phyloP scores from a whole-genome alignment of 2,888 invertebrate species.

The Drosophila meridionalis region DNA sequence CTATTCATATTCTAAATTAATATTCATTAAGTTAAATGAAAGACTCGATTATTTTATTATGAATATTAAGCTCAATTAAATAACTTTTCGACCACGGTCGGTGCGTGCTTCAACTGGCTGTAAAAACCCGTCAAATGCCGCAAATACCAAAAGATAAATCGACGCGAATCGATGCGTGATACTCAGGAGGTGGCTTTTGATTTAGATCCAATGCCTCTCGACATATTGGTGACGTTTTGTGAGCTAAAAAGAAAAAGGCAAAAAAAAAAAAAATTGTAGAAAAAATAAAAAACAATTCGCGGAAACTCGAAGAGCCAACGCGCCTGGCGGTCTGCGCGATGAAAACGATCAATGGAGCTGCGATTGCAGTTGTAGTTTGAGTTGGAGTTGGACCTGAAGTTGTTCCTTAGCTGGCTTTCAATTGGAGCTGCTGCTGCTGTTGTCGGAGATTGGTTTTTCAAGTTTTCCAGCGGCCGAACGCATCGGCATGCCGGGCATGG shows the following conservation, averaged over 20 bases:
- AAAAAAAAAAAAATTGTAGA: conserved; percentile 8
- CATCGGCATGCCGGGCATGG: conserved; percentile 80
- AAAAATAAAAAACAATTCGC: conserved; percentile 52
- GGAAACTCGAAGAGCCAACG: conserved; percentile 56
- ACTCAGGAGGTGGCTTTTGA: conserved; percentile 72
- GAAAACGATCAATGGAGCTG: conserved; percentile 74
- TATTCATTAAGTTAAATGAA: too few relatives aligned
- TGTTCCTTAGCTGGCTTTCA: conserved; percentile 36
- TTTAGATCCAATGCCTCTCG: conserved; percentile 62
- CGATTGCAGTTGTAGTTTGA: conserved; percentile 56
- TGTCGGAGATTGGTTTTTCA: conserved; percentile 37
- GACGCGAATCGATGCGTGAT: conserved; percentile 72
- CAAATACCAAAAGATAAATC: conserved; percentile 75
- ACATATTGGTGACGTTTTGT: conserved; percentile 75
- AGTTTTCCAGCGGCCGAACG: conserved; percentile 55
- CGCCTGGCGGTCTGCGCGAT: conserved; percentile 75
- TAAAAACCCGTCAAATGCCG: conserved; percentile 82
- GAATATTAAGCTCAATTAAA: background rate
- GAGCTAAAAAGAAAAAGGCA: conserved; percentile 4
- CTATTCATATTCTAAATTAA: too few relatives aligned
- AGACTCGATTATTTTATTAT: too few relatives aligned
- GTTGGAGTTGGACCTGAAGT: conserved; percentile 23
- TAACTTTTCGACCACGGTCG: conserved; percentile 48
- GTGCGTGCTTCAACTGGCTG: conserved; percentile 39
- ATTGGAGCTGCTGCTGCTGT: conserved; percentile 8